Conservation (phyloP, 2,113 vertebrate genomes). For the Cromileptes altivelis region DNA sequence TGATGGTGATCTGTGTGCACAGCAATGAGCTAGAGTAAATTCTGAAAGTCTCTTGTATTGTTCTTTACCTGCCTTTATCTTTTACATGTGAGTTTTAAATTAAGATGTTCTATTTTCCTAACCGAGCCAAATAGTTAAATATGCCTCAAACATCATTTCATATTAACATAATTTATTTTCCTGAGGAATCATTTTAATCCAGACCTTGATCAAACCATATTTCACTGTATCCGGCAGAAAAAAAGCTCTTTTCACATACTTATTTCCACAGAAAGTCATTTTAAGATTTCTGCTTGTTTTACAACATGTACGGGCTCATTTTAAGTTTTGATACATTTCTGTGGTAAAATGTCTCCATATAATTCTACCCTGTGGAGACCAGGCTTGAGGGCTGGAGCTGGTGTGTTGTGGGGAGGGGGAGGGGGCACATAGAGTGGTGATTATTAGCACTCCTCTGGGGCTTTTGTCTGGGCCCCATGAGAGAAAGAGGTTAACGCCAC, state of each 20-base stretch:
- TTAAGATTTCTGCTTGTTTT: neutral
- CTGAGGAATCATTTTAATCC: neutral
- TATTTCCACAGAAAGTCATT: neutral
- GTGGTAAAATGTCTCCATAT: no score
- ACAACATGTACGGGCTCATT: neutral
- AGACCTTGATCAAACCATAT: neutral
- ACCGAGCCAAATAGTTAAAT: neutral
- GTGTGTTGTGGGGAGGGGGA: conserved; percentile 1
- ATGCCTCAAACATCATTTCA: neutral
- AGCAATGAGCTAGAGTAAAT: no score
- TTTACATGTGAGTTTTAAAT: neutral
- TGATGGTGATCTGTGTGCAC: neutral
- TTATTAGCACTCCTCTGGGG: conserved; percentile 83
- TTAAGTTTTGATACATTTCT: neutral
- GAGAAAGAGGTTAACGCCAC: conserved; percentile 84
- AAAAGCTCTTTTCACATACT: neutral
- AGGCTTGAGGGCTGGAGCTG: neutral
- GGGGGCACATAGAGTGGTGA: conserved; percentile 69
- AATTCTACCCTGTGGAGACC: neutral
- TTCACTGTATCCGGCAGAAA: neutral
- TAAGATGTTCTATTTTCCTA: neutral
- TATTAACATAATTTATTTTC: neutral
- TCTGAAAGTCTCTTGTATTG: neutral
- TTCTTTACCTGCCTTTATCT: neutral
- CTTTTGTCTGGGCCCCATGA: conserved; percentile 84